Evolutionary conservation across 2,113 vertebrate species (phyloP).

Genomic region (Thamnophis sirtalis): DNA sequence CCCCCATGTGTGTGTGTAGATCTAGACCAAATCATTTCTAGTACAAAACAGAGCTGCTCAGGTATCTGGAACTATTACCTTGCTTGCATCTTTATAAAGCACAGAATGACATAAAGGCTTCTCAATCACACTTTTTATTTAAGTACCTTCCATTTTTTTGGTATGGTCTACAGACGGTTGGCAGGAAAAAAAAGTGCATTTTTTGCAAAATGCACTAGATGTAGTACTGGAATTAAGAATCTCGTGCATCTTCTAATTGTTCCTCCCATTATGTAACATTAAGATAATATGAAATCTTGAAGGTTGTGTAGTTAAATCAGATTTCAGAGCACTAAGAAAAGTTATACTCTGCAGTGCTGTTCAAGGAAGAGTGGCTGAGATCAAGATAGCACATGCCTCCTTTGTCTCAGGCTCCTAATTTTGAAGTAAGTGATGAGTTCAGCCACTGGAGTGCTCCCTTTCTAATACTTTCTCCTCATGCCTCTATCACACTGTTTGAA

Average conservation of each 20-base stretch:
- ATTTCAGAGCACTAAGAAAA: background rate
- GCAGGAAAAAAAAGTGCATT: background rate
- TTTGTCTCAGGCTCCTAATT: no score
- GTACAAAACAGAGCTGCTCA: background rate
- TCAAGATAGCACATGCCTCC: background rate
- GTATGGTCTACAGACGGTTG: background rate
- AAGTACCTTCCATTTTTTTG: background rate
- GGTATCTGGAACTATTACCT: background rate
- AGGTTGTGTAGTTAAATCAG: background rate
- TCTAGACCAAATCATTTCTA: background rate
- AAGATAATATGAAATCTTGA: background rate
- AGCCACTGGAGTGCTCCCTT: background rate
- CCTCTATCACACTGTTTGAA: slow-evolving; percentile 29
- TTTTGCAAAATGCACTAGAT: background rate
- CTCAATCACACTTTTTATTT: background rate
- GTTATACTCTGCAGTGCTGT: background rate
- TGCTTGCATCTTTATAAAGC: background rate
- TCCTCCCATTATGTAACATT: background rate
- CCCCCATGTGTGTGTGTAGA: background rate
- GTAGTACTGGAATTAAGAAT: background rate
- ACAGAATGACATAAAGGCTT: background rate
- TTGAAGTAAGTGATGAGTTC: background rate
- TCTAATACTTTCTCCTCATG: background rate
- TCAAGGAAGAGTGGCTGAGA: background rate
- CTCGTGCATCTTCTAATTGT: background rate